These are phyloP conservation scores for Asobara japonica DNA, from an alignment of 1,140 invertebrate genomes.

Conservation along the genomic window DNA sequence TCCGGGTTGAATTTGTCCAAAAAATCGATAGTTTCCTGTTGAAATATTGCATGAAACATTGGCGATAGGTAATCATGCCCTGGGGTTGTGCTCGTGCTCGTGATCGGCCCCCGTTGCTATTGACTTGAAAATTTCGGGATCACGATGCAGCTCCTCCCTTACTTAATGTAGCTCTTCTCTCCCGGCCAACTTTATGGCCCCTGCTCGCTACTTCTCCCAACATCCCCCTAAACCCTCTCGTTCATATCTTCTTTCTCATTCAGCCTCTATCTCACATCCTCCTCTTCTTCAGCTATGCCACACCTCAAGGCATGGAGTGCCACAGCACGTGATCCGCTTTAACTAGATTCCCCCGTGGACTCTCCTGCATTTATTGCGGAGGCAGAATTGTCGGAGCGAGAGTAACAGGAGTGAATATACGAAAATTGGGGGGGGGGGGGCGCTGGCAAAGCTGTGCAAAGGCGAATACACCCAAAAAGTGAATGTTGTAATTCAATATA, in stretches of 20 bases:
- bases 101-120: too few relatives aligned
- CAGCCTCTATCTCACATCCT: not conserved
- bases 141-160: constrained; percentile 23
- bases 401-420: not conserved
- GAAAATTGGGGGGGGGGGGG: not conserved
- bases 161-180: not conserved
- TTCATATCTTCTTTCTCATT: not conserved
- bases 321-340: constrained; percentile 33
- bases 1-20: too few relatives aligned
- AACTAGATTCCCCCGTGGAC: constrained; percentile 29
- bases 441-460: not conserved
- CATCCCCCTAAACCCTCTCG: not conserved
- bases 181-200: constrained; percentile 30
- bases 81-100: too few relatives aligned
- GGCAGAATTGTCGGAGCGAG: constrained; percentile 7
- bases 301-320: constrained; percentile 31
- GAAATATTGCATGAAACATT: too few relatives aligned
- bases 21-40: too few relatives aligned
- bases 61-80: too few relatives aligned
- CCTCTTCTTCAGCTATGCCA: constrained; percentile 18
- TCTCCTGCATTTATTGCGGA: constrained; percentile 31
- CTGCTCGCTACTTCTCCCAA: not conserved
- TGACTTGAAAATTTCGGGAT: constrained; percentile 32
- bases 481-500: too few relatives aligned
- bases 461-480: not conserved